These are phyloP conservation scores for Drosophila sordidapex DNA, from an alignment of 2,888 invertebrate genomes.

Conservation along the genomic window DNA sequence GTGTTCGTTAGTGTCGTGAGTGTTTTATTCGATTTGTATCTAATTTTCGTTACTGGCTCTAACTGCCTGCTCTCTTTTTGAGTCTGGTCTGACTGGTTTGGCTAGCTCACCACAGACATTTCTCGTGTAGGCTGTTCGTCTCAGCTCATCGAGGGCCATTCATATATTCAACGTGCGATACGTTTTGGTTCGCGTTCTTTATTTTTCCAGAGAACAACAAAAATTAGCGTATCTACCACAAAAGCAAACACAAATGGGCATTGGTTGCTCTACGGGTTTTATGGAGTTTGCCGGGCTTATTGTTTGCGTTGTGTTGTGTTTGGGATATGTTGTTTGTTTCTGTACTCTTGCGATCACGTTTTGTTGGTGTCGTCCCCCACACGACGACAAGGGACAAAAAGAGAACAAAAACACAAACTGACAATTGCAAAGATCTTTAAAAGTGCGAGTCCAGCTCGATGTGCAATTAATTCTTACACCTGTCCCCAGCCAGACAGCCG, in stretches of 20 bases:
- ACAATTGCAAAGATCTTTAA: conserved; percentile 19
- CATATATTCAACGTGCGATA: conserved; percentile 70
- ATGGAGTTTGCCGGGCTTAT: conserved; percentile 5
- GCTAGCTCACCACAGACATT: conserved; percentile 44
- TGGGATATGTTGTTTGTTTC: conserved; percentile 29
- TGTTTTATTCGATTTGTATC: conserved; percentile 70
- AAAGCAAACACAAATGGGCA: conserved; percentile 68
- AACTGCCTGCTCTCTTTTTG: conserved; percentile 40
- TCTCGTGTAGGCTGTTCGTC: conserved; percentile 13
- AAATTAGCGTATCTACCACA: conserved; percentile 79
- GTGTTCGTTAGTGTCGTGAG: conserved; percentile 26
- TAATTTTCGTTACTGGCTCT: conserved; percentile 57
- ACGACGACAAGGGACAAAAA: conserved; percentile 14
- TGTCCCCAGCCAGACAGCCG: conserved; percentile 28
- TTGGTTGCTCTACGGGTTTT: conserved; percentile 8
- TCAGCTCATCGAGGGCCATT: conserved; percentile 46
- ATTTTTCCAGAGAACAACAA: conserved; percentile 64
- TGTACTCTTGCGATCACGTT: conserved; percentile 29
- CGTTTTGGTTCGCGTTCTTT: conserved; percentile 48
- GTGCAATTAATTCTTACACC: conserved; percentile 63
- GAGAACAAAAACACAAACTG: conserved; percentile 13
- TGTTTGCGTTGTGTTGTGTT: conserved; percentile 17
- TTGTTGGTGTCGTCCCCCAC: conserved; percentile 22
- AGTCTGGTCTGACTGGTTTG: conserved; percentile 62
- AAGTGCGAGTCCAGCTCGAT: conserved; percentile 22